These are phyloP conservation scores for Dermatemys mawii DNA, from an alignment of 2,113 vertebrate genomes.

Conservation along the genomic window DNA sequence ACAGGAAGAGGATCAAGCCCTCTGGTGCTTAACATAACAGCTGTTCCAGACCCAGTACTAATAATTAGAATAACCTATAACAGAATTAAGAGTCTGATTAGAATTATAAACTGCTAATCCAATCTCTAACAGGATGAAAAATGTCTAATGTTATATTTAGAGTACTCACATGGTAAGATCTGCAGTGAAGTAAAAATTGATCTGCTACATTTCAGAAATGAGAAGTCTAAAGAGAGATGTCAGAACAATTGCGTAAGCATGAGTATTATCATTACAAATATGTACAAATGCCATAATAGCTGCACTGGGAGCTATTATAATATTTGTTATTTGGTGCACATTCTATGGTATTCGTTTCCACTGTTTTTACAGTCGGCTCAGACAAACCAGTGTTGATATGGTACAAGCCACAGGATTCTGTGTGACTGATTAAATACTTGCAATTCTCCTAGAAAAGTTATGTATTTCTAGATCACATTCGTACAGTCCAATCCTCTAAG, in stretches of 20 bases:
- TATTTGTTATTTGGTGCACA: neutral
- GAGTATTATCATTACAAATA: neutral
- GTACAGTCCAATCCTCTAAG: neutral
- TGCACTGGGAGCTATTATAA: neutral
- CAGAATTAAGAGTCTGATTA: conserved; percentile 6
- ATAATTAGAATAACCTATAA: neutral
- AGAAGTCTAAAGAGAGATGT: conserved; percentile 28
- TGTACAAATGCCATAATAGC: neutral
- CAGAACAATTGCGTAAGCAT: neutral
- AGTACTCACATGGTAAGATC: neutral
- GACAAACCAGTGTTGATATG: neutral
- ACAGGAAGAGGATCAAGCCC: neutral
- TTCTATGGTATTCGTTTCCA: fast-evolving
- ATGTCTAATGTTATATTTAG: neutral
- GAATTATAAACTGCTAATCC: conserved; percentile 6
- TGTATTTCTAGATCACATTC: neutral
- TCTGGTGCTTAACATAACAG: neutral
- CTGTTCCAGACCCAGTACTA: neutral
- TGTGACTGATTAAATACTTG: neutral
- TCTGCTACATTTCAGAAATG: neutral
- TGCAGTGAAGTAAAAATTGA: neutral
- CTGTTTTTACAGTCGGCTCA: neutral
- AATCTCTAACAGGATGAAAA: neutral
- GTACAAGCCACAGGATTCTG: neutral
- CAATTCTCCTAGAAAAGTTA: neutral